Percentiles rank a stretch among this genome's conserved stretches.
Conservation (phyloP, 2,797 vertebrate species). For the Lepidocolaptes lacrymiger region DNA sequence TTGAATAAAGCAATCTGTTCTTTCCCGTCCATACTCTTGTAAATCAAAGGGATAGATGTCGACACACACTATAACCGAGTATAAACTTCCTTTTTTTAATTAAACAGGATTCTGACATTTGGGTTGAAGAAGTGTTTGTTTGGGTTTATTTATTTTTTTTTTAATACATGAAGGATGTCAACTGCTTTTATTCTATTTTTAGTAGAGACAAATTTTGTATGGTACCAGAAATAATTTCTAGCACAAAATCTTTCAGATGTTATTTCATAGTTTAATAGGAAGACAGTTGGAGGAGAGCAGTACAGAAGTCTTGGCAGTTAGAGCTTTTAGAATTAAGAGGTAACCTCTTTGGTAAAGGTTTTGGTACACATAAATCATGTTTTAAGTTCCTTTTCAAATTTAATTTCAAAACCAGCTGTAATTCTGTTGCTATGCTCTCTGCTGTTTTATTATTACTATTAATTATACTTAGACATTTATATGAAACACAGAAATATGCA, state of each 20-base stretch:
- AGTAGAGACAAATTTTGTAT: constrained; percentile 10
- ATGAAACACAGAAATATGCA: background rate
- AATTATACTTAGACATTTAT: background rate
- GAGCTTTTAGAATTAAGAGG: background rate
- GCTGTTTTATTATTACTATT: background rate
- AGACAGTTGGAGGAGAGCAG: background rate
- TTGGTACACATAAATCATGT: background rate
- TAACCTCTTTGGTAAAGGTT: background rate
- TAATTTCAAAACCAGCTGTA: background rate
- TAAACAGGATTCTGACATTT: constrained; percentile 71
- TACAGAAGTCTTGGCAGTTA: background rate
- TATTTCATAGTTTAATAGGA: background rate
- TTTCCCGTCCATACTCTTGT: constrained; percentile 54
- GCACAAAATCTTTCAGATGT: constrained; percentile 3
- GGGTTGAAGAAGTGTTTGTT: constrained; percentile 64
- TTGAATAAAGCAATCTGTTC: constrained; percentile 73
- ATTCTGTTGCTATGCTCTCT: background rate
- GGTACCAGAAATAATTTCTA: background rate
- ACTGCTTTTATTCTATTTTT: constrained; percentile 67
- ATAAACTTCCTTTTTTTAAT: constrained; percentile 76
- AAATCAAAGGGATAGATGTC: constrained; percentile 74
- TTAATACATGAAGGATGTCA: constrained; percentile 24
- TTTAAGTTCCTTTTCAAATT: background rate
- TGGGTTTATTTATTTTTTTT: constrained; percentile 35
- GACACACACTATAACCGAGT: constrained; percentile 60